A percentile compares a stretch with the other conserved stretches of the same genome.
Evolutionary conservation across 2,113 vertebrate species (phyloP).

Genomic region (Stomatorhinus ivindoensis): DNA sequence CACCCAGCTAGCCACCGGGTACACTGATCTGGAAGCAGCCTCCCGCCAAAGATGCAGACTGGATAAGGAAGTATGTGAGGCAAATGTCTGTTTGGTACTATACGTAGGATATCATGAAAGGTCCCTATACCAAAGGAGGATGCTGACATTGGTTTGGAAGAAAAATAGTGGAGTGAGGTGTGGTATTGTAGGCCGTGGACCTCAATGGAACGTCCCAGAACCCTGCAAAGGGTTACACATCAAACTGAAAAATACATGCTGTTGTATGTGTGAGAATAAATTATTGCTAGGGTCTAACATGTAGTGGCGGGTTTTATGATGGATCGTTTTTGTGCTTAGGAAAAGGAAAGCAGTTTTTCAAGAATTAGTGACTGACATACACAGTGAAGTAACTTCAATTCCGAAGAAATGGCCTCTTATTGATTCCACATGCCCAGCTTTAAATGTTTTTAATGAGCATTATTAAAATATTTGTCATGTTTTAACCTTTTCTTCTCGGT

Average conservation of each 20-base stretch:
- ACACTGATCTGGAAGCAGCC: conserved; percentile 58
- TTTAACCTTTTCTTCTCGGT: background rate
- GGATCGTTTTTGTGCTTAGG: background rate
- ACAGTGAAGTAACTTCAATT: background rate
- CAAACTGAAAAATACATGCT: background rate
- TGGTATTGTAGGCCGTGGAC: background rate
- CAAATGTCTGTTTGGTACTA: background rate
- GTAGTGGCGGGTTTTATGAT: background rate
- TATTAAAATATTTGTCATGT: background rate
- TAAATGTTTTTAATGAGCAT: background rate
- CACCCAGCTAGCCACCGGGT: conserved; percentile 65
- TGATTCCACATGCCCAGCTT: background rate
- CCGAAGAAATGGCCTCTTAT: background rate
- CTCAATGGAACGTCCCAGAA: background rate
- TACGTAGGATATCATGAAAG: background rate
- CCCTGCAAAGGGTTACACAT: background rate
- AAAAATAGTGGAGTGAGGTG: background rate
- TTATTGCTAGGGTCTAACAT: background rate
- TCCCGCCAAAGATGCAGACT: conserved; percentile 57
- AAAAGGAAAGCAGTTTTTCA: background rate
- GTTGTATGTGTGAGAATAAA: background rate
- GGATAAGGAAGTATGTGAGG: conserved; percentile 58
- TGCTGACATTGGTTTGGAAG: background rate
- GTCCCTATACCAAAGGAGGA: background rate
- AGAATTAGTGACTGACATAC: background rate